Evolutionary conservation across 2,888 invertebrate genomes (phyloP), one percentile per base, ranked within the genome.

Genomic region (Cybosia mesomella): DNA sequence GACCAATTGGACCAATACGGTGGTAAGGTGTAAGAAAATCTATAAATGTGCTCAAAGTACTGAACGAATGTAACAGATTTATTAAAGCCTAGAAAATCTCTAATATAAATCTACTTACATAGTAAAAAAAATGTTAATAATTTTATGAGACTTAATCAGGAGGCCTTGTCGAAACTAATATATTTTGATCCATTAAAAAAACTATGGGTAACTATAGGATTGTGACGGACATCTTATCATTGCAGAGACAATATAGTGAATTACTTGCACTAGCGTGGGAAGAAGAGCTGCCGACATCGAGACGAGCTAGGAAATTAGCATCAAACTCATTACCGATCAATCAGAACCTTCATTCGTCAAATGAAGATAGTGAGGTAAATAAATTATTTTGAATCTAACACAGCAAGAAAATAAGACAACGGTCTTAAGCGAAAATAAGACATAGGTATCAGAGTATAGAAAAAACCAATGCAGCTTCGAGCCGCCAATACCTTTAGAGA

Each of bases 221-320:
- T 55, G 21, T 55, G 54, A 55, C n/a, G n/a, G 49, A 32, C 55
- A 11, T 64, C 9, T 66, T 58, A 32, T 65, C 32, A 22, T 93
- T 94, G 72, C 91, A 96, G 96, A 98, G 98, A 93, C 98, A 98
- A 95, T 99, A 98, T 91, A 97, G 97, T 87, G 98, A 98, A 86
- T 95, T 99, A 82, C 98, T 99, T 90, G 97, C 98, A 10, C 95
- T 99, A 80, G 98, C 98, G 39, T 98, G 98, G 91, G 98, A 98
- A 86, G 98, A 98, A 86, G 98, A 98, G 87, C 95, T 97, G 69
- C 96, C 94, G 77, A 96, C 95, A 87, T 96, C 94, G 79, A 96
- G 95, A 84, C 95, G 96, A 84, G 96, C 96, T 68, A 95, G 97
- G 74, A 96, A 96, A 82, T 91, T 96, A 77, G 94, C 96, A 67